These are phyloP conservation scores for Ceryle rudis DNA, from an alignment of 2,797 vertebrate genomes.

Conservation along the genomic window DNA sequence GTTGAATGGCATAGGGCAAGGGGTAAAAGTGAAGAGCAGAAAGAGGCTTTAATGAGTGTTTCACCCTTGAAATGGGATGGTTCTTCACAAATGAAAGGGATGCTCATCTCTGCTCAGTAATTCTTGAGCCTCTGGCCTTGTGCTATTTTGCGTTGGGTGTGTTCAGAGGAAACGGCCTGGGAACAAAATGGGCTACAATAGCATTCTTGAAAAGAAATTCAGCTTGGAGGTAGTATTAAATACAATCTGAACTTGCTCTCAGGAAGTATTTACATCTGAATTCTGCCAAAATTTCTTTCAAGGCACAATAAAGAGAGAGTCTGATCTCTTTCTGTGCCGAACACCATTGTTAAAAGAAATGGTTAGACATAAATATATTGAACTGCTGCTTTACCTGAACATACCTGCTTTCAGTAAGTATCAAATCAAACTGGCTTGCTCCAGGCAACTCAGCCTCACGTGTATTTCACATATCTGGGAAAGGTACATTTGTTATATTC, in stretches of 20 bases:
- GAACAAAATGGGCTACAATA: neutral
- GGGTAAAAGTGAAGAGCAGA: neutral
- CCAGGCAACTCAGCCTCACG: neutral
- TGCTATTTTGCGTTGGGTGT: neutral
- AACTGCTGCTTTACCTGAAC: neutral
- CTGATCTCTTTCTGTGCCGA: neutral
- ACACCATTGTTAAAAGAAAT: neutral
- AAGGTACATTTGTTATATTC: neutral
- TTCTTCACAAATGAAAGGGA: neutral
- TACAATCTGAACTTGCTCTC: neutral
- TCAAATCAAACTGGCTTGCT: neutral
- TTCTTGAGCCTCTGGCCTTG: neutral
- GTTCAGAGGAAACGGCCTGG: neutral
- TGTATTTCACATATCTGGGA: neutral
- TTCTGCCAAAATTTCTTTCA: neutral
- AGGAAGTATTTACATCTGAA: neutral
- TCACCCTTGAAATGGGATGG: neutral
- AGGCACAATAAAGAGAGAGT: neutral
- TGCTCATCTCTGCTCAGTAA: neutral
- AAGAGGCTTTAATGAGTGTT: neutral
- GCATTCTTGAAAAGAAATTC: neutral
- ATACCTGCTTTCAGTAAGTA: neutral
- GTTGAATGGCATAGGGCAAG: neutral
- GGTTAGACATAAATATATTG: neutral
- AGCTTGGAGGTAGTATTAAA: neutral